Evolutionary conservation across 2,797 vertebrate genomes (phyloP).

Genomic region (Micromesistius poutassou): DNA sequence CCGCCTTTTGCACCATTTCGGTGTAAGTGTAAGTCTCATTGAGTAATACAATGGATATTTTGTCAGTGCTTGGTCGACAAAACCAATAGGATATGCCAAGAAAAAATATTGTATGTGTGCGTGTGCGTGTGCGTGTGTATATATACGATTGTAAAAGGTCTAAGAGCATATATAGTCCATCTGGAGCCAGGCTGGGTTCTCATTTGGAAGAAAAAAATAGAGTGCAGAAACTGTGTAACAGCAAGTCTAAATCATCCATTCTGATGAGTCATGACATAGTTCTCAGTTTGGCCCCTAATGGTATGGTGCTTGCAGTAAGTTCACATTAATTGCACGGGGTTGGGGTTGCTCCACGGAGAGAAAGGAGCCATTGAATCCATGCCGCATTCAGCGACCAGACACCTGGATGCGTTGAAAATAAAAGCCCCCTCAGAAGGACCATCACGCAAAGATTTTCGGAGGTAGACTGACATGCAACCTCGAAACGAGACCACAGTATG

Average conservation of each 20-base stretch:
- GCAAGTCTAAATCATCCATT: conserved; percentile 44
- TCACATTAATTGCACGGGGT: conserved; percentile 69
- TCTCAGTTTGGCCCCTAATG: conserved; percentile 58
- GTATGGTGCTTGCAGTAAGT: conserved; percentile 57
- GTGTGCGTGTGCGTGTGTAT: not conserved
- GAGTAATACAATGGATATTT: not conserved
- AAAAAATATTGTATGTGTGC: not conserved
- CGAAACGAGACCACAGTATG: conserved; percentile 32
- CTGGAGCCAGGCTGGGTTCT: not conserved
- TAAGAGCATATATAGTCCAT: not conserved
- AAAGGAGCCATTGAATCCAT: conserved; percentile 51
- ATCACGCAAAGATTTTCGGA: conserved; percentile 28
- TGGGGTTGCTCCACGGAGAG: conserved; percentile 35
- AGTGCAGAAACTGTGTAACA: not conserved
- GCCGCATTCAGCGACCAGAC: conserved; percentile 53
- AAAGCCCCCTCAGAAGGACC: conserved; percentile 36
- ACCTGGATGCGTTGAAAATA: conserved; percentile 56
- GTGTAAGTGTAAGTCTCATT: not conserved
- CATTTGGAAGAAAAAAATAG: not conserved
- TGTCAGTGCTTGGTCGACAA: not conserved
- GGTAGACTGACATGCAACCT: conserved; percentile 21
- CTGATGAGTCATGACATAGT: conserved; percentile 25
- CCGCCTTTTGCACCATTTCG: not conserved
- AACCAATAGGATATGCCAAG: not conserved
- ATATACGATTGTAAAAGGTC: not conserved